Percentiles rank a stretch among this genome's conserved stretches.
Conservation (phyloP, 1,140 invertebrate genomes). For the Drosophila gunungcola region DNA sequence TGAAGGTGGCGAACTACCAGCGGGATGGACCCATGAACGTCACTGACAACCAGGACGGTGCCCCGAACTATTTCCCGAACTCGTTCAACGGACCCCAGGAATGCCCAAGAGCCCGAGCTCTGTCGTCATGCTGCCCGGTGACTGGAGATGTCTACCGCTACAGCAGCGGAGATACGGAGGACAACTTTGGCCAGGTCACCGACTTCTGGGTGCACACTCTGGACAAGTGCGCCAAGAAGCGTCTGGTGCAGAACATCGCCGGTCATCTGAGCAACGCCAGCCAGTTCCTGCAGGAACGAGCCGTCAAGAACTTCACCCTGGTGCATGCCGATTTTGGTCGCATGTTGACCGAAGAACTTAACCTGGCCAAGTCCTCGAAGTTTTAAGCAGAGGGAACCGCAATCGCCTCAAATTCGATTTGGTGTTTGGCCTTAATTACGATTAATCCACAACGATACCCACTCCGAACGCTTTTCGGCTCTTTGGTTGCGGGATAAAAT, state of each 20-base stretch:
- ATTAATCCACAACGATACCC: constrained; percentile 25
- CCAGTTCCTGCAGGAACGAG: constrained; percentile 93
- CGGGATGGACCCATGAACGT: constrained; percentile 92
- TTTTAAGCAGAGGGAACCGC: constrained; percentile 84
- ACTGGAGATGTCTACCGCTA: constrained; percentile 90
- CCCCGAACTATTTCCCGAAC: constrained; percentile 98
- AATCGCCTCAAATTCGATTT: constrained; percentile 1
- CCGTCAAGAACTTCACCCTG: constrained; percentile 90
- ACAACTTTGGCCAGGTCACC: constrained; percentile 95
- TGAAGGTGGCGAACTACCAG: constrained; percentile 91
- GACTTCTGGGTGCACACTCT: constrained; percentile 93
- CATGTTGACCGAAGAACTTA: constrained; percentile 88
- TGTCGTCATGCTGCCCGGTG: constrained; percentile 86
- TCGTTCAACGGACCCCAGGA: constrained; percentile 94
- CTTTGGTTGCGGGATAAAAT: constrained; percentile 47
- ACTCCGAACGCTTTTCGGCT: constrained; percentile 38
- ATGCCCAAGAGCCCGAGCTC: constrained; percentile 85
- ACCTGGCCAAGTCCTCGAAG: constrained; percentile 86
- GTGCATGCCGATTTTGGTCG: constrained; percentile 89
- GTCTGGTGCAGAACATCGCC: constrained; percentile 93
- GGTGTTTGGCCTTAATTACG: constrained; percentile 39
- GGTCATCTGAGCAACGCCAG: constrained; percentile 91
- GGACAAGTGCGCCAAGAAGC: constrained; percentile 88
- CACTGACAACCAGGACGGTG: constrained; percentile 89
- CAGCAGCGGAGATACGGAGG: constrained; percentile 92